These are phyloP conservation scores for Acanthiza pusilla DNA, from an alignment of 2,797 vertebrate genomes.

Conservation along the genomic window DNA sequence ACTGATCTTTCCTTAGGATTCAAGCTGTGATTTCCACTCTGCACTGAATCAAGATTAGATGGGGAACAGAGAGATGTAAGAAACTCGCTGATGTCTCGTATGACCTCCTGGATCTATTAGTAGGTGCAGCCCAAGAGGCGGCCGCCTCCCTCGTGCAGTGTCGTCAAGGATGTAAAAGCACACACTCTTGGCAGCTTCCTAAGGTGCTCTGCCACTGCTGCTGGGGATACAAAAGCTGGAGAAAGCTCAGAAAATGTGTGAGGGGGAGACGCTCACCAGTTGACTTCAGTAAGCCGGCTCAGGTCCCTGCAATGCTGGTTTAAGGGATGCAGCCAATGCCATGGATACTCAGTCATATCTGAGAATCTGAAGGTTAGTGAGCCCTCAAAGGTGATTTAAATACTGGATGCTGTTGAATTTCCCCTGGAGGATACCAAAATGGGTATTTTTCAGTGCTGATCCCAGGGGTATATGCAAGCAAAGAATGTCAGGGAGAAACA, in stretches of 20 bases:
- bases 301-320: not conserved
- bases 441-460: not conserved
- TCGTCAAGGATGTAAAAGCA: not conserved
- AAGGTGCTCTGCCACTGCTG: not conserved
- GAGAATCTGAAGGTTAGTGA: not conserved
- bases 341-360: not conserved
- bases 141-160: rapidly evolving
- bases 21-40: not conserved
- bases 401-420: not conserved
- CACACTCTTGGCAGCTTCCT: not conserved
- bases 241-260: not conserved
- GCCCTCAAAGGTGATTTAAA: not conserved
- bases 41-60: not conserved
- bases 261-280: not conserved
- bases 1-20: not conserved
- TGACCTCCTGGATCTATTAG: not conserved
- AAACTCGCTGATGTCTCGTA: not conserved
- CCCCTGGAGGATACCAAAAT: not conserved
- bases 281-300: not conserved
- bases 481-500: not conserved
- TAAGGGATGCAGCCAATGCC: not conserved
- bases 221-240: not conserved
- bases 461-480: not conserved
- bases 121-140: not conserved
- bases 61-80: not conserved